Evolutionary conservation across 1,140 invertebrate species (phyloP).

Genomic region (Trinorchestia longiramus): DNA sequence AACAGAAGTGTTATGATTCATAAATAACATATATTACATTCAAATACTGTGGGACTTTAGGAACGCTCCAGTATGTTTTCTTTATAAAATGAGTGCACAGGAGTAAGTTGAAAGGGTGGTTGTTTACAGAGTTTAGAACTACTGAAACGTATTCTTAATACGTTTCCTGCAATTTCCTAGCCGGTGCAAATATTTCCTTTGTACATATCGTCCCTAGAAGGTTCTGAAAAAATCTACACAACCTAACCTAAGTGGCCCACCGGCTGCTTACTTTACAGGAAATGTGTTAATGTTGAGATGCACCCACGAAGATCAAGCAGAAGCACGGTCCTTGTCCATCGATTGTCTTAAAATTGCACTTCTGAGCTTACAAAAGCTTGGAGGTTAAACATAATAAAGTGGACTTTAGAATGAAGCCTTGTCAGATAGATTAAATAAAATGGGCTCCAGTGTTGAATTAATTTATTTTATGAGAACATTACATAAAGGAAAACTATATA

Average conservation of each 20-base stretch:
- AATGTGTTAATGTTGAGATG: too few species aligned
- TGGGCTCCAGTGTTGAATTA: neutral
- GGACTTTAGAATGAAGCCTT: neutral
- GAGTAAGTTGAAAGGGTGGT: neutral
- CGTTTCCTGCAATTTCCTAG: too few species aligned
- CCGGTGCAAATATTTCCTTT: too few species aligned
- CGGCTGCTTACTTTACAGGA: too few species aligned
- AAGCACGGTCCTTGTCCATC: neutral
- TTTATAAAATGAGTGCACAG: neutral
- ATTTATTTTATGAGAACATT: neutral
- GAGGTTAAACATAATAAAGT: neutral
- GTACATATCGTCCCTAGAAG: too few species aligned
- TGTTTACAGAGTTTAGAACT: neutral
- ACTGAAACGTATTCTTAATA: too few species aligned
- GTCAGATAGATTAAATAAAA: neutral
- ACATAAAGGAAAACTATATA: neutral
- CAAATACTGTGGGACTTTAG: neutral
- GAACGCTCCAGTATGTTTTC: neutral
- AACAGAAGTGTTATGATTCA: neutral
- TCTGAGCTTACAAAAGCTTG: neutral
- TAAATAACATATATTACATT: neutral
- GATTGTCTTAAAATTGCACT: neutral
- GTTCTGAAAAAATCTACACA: too few species aligned
- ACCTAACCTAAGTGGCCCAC: too few species aligned
- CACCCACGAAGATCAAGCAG: neutral